Evolutionary conservation across 2,888 invertebrate species (phyloP).

Genomic region (Drosophila recens): DNA sequence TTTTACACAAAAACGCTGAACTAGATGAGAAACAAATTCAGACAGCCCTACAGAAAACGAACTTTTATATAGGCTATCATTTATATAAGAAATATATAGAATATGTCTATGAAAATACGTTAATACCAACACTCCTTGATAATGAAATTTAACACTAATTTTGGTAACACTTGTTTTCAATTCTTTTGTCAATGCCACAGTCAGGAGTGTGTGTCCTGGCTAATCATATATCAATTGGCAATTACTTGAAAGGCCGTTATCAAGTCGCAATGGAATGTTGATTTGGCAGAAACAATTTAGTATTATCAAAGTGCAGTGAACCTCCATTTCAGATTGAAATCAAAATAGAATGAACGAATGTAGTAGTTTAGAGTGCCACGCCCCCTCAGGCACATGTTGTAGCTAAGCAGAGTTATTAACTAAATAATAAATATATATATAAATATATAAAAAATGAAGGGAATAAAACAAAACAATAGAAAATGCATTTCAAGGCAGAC

Average conservation of each 20-base stretch:
- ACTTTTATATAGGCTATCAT: constrained; percentile 61
- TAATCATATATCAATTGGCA: constrained; percentile 13
- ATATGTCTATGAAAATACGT: constrained; percentile 49
- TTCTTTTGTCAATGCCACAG: not conserved
- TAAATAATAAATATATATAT: constrained; percentile 33
- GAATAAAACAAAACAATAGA: constrained; percentile 37
- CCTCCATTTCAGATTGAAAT: constrained; percentile 22
- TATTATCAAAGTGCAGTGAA: constrained; percentile 23
- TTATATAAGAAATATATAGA: constrained; percentile 64
- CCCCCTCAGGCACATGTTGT: constrained; percentile 57
- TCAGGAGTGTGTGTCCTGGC: constrained; percentile 26
- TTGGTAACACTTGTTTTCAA: not conserved
- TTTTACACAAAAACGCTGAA: constrained; percentile 62
- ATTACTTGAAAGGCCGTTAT: constrained; percentile 29
- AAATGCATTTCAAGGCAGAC: constrained; percentile 35
- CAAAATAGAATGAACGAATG: constrained; percentile 2
- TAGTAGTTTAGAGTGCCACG: constrained; percentile 22
- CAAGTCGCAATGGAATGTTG: constrained; percentile 9
- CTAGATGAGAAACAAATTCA: constrained; percentile 40
- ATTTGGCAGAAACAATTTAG: constrained; percentile 2
- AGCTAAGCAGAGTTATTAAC: constrained; percentile 65
- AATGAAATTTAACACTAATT: not conserved
- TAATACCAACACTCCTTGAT: not conserved
- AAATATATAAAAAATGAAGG: constrained; percentile 18
- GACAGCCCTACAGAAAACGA: constrained; percentile 46